phyloP scores from a whole-genome alignment of 2,888 invertebrate genomes.

The Ommatoiulus sabulosus region DNA sequence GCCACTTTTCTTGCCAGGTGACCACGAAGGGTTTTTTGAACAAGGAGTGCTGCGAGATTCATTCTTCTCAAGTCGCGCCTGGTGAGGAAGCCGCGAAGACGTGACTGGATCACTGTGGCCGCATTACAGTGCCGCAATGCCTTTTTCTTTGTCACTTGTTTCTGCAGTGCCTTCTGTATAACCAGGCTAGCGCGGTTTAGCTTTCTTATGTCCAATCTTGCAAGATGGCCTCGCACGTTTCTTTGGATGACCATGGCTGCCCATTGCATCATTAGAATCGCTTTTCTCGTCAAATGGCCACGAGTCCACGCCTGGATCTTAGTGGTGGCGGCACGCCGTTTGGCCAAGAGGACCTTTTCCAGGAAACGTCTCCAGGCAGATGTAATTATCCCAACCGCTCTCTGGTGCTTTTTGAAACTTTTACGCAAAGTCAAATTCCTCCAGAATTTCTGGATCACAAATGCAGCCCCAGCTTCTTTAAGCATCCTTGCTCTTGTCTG shows the following conservation, averaged over 20 bases:
- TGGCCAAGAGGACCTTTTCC: neutral
- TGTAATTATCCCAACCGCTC: too few species aligned
- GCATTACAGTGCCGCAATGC: neutral
- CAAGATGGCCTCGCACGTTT: neutral
- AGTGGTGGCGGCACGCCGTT: neutral
- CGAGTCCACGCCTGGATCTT: conserved; percentile 39
- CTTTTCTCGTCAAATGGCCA: neutral
- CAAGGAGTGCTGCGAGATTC: neutral
- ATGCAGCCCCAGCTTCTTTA: neutral
- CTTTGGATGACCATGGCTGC: conserved; percentile 30
- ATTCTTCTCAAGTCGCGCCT: neutral
- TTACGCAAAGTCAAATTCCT: neutral
- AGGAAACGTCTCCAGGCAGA: neutral
- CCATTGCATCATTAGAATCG: neutral
- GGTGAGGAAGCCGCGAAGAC: neutral
- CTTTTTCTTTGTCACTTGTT: neutral
- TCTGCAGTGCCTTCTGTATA: neutral
- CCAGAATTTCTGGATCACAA: neutral
- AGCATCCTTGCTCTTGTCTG: neutral
- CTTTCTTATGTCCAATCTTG: neutral
- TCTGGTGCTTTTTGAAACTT: neutral
- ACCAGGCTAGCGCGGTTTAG: neutral
- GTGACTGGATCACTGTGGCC: neutral
- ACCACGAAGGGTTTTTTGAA: neutral
- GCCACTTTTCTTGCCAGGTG: neutral